A percentile compares a stretch with the other conserved stretches of the same genome.
phyloP scores from a whole-genome alignment of 1,140 invertebrate species.

The Onthophagus taurus region DNA sequence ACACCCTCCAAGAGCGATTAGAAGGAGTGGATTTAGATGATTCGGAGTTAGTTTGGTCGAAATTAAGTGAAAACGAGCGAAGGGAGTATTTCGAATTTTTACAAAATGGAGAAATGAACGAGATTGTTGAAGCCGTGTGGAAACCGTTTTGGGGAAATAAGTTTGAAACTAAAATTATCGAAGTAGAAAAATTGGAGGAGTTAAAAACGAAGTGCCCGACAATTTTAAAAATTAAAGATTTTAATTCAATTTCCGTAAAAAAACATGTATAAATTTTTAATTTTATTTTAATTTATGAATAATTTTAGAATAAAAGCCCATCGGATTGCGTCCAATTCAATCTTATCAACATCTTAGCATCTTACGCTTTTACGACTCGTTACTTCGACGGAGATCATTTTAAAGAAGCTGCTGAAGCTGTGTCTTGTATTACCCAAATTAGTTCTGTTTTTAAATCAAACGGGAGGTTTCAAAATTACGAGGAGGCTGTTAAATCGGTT shows the following conservation, averaged over 20 bases:
- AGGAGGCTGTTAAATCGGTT: slow-evolving; percentile 53
- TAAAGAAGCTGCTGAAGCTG: slow-evolving; percentile 48
- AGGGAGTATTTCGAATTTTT: slow-evolving; percentile 48
- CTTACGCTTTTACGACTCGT: slow-evolving; percentile 54
- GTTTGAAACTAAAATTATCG: slow-evolving; percentile 23
- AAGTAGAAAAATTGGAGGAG: slow-evolving; percentile 18
- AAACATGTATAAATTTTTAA: neutral
- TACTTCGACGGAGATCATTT: slow-evolving; percentile 62
- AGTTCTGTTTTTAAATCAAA: slow-evolving; percentile 51
- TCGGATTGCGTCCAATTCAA: slow-evolving; percentile 56
- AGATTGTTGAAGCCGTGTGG: too few relatives aligned
- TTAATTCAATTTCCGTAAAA: slow-evolving; percentile 37
- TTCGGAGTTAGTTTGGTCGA: slow-evolving; percentile 50
- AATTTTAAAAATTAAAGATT: slow-evolving; percentile 34
- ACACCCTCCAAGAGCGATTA: slow-evolving; percentile 41
- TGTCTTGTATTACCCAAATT: slow-evolving; percentile 46
- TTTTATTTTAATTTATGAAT: slow-evolving; percentile 13
- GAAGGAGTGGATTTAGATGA: slow-evolving; percentile 50
- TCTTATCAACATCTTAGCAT: slow-evolving; percentile 56
- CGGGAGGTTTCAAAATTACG: slow-evolving; percentile 48
- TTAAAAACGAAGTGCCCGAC: slow-evolving; percentile 34
- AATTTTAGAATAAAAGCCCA: slow-evolving; percentile 53
- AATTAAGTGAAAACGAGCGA: slow-evolving; percentile 45
- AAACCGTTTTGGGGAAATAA: slow-evolving; percentile 43
- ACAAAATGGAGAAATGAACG: slow-evolving; percentile 44